phyloP scores from a whole-genome alignment of 1,140 invertebrate genomes.

The Drosophila parabipectinata region DNA sequence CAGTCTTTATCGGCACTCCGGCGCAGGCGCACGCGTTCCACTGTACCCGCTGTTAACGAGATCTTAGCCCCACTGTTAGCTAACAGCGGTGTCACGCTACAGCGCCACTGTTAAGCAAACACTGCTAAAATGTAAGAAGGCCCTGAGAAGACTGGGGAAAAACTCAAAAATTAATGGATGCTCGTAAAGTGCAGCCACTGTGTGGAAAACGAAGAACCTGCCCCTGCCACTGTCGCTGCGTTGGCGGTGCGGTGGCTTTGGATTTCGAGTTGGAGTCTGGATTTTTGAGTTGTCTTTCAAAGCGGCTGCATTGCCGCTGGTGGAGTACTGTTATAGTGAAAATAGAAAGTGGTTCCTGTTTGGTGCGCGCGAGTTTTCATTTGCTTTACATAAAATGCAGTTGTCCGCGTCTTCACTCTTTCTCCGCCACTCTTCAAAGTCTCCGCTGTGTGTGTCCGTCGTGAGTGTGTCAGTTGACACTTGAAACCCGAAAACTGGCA shows the following conservation, averaged over 20 bases:
- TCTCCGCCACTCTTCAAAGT: constrained; percentile 3
- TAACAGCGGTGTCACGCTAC: constrained; percentile 35
- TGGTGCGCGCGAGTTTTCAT: constrained; percentile 78
- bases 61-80: constrained; percentile 33
- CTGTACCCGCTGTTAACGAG: constrained; percentile 14
- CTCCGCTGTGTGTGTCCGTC: constrained; percentile 14
- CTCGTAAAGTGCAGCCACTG: constrained; percentile 60
- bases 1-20: constrained; percentile 70
- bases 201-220: constrained; percentile 38
- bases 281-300: constrained; percentile 24
- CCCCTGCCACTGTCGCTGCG: constrained; percentile 16
- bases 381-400: constrained; percentile 79
- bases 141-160: constrained; percentile 9
- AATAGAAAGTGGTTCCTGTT: constrained; percentile 84
- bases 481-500: constrained; percentile 38
- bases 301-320: constrained; percentile 34
- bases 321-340: constrained; percentile 81
- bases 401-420: constrained; percentile 23
- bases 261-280: constrained; percentile 8
- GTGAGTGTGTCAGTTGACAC: constrained; percentile 48
- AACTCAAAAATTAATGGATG: constrained; percentile 51
- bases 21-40: constrained; percentile 59
- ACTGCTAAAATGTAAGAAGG: constrained; percentile 38
- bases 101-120: constrained; percentile 23
- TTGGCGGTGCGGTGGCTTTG: constrained; percentile 31